Evolutionary conservation across 23 tunicate genomes (phyloP).

Genomic region (Halocynthia aurantium): DNA sequence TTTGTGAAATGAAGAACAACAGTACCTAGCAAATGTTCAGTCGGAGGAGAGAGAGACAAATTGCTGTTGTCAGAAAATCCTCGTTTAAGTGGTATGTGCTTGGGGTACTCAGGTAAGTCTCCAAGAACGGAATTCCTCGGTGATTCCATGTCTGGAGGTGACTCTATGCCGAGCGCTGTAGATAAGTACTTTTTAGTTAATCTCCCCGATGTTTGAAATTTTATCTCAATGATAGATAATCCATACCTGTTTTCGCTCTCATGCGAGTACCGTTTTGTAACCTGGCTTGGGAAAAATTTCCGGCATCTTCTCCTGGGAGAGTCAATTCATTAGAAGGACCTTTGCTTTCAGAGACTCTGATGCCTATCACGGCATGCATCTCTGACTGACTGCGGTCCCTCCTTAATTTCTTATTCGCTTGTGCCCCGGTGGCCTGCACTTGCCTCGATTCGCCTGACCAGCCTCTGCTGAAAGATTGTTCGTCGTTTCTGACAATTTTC

Average conservation of each 20-base stretch:
- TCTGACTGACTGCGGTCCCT: too few relatives aligned
- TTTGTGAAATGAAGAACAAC: neutral
- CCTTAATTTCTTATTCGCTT: too few relatives aligned
- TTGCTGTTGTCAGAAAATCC: constrained; percentile 19
- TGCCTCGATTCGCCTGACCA: constrained; percentile 41
- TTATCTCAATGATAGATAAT: neutral
- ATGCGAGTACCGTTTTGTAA: too few relatives aligned
- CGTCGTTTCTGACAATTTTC: neutral
- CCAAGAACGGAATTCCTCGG: neutral
- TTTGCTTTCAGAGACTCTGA: too few relatives aligned
- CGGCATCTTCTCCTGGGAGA: too few relatives aligned
- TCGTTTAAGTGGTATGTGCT: constrained; percentile 11
- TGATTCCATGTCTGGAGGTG: constrained; percentile 11
- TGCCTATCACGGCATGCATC: too few relatives aligned
- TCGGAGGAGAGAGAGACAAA: constrained; percentile 19
- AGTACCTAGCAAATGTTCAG: neutral
- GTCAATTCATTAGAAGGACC: too few relatives aligned
- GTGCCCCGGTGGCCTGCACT: too few relatives aligned
- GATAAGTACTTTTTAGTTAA: too few relatives aligned
- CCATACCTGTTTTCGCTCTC: too few relatives aligned
- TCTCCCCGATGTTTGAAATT: neutral
- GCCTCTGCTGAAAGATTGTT: constrained; percentile 78
- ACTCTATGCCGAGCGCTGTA: constrained; percentile 16
- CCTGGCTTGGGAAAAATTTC: too few relatives aligned
- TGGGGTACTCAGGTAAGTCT: neutral